Base-by-base conservation (phyloP, 2,888 invertebrate species). In the Dolichopus griseipennis region DNA sequence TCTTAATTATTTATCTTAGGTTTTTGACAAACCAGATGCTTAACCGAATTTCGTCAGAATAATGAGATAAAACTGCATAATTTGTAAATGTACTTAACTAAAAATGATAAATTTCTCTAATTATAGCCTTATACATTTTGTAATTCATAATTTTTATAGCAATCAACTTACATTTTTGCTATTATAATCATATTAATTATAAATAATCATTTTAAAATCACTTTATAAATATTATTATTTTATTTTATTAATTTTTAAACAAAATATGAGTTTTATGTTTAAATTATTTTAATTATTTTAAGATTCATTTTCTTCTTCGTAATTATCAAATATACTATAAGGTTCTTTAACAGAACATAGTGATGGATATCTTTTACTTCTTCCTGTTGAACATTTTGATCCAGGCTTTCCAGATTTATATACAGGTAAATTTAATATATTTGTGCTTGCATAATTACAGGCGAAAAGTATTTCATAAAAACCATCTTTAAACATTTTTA, bases 381-480 rank as follows among this genome's bases (percentile, higher is more conserved):
- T 43, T 34, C 73, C 73, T 20, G 61, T 69, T 20, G 43, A 65
- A 41, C 74, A 74, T 34, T 68, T 65, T 0, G 74, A 73, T 18
- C 70, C 66, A 12, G 71, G 7, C 18, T 34, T 37, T 18, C 74
- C 74, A 9, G 68, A 66, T 3, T 9, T 66, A 65, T 74, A 75
- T 2, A 75, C 67, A 22, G 69, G 67, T n/a, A 15, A 21, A n/a
- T 67, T 64, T 1, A 18, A 62, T 20, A 74, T 67, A 67, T 74
- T 75, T 9, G 72, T 74, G 22, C 68, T 69, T 0, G 73, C 68
- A 65, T 75, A 75, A 65, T 75, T 74, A 65, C 73, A 73, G 0
- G 72, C 71, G 18, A 72, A 69, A 22, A 70, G 66, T 10, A 68
- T 67, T 52, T 69, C 61, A 15, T 62, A 27, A 12, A 33, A 43